A percentile compares a stretch with the other conserved stretches of the same genome.
Evolutionary conservation across 2,113 vertebrate genomes (phyloP).

Genomic region (Orycteropus afer): DNA sequence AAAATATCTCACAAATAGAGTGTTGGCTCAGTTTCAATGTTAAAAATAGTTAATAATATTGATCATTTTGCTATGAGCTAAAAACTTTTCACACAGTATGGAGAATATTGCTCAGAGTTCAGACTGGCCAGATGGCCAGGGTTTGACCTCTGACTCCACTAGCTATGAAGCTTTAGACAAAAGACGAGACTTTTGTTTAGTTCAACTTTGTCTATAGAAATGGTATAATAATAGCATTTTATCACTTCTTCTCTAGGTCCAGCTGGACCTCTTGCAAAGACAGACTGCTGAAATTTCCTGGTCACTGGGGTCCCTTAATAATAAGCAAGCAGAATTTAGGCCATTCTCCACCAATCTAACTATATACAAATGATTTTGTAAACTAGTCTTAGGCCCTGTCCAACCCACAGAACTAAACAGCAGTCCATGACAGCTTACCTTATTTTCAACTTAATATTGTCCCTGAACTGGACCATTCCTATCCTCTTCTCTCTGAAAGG

Average conservation of each 20-base stretch:
- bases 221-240: background rate
- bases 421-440: background rate
- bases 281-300: background rate
- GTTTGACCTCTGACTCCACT: background rate
- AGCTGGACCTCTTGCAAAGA: background rate
- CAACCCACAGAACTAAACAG: background rate
- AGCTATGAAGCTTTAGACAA: background rate
- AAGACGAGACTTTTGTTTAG: background rate
- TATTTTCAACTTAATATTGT: background rate
- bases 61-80: background rate
- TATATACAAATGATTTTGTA: background rate
- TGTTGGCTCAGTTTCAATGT: background rate
- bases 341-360: background rate
- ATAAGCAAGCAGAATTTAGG: background rate
- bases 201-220: background rate
- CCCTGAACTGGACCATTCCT: background rate
- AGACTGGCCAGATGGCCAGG: no score
- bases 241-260: background rate
- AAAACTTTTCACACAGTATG: background rate
- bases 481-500: background rate
- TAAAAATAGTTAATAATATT: background rate
- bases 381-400: background rate
- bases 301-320: background rate
- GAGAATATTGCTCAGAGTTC: background rate
- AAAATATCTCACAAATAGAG: background rate